Conservation (phyloP, 2,113 vertebrate species). For the Mobula hypostoma region DNA sequence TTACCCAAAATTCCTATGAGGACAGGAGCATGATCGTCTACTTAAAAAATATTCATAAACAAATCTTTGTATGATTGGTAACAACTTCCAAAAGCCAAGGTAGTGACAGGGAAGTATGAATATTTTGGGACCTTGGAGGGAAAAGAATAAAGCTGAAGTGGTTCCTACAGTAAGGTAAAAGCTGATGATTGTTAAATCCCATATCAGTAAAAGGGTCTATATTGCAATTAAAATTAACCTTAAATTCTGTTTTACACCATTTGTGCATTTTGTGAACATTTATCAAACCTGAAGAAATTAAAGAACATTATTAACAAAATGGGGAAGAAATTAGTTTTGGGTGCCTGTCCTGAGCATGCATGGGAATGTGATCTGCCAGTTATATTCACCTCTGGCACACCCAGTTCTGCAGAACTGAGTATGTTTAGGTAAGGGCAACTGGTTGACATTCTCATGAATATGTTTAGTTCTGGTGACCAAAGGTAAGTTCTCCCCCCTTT, state of each 20-base stretch:
- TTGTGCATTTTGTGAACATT: background rate
- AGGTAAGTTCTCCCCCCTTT: too few species aligned
- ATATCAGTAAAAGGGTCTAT: background rate
- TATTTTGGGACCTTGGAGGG: background rate
- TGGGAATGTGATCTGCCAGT: too few species aligned
- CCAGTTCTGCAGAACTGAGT: too few species aligned
- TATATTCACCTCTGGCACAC: too few species aligned
- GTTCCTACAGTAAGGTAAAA: background rate
- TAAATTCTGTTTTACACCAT: background rate
- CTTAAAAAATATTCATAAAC: conserved; percentile 12
- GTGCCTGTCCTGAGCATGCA: too few species aligned
- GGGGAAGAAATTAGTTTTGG: too few species aligned
- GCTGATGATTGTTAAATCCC: background rate
- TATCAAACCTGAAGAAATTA: too few species aligned
- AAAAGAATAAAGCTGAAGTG: background rate
- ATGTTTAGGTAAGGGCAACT: too few species aligned
- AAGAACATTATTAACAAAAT: background rate
- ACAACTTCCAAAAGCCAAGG: background rate
- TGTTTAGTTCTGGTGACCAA: background rate
- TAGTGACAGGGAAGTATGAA: conserved; percentile 2
- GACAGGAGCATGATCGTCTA: background rate
- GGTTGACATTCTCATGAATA: background rate
- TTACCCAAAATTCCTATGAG: background rate
- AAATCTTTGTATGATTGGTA: background rate
- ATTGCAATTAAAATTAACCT: background rate